Base-by-base conservation (phyloP, 2,888 invertebrate genomes). In the Aphodius sticticus region DNA sequence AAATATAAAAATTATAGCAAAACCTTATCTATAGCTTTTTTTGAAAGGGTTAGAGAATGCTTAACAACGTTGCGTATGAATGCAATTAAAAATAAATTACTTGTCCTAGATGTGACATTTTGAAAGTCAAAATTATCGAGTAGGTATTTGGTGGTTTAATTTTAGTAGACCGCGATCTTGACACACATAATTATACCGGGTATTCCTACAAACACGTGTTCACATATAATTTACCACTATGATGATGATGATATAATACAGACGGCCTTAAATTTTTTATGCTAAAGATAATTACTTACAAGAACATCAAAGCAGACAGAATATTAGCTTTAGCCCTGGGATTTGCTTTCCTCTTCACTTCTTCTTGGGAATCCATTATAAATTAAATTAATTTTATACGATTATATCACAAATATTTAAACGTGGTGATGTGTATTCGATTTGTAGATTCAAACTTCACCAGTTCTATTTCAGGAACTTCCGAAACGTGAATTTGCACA, bases 251-350 rank as follows among this genome's bases (percentile, higher is more conserved):
- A 4, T 37, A 16, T 37, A 15, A 70, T 77, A 2, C 26, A 71
- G 7, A 26, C n/a, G 70, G 37, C 26, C 12, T 53, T n/a, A 74
- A n/a, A 26, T 26, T n/a, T 72, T 14, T 37, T 2, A 6, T 69
- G 38, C 7, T 72, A 69, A 69, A 74, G 1, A 69, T 15, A 53
- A 69, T 26, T 76, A 90, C 92, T 91, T 88, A 95, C 94, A 93
- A 92, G 87, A 92, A 94, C 81, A 91, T 92, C 85, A 92, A 88
- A 82, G 92, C 91, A 6, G 94, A 94, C 53, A 95, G 83, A 35
- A 90, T 84, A 86, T 92, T 94, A 6, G 94, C 93, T 12, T 85
- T 91, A 84, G 93, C 92, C 81, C 92, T 90, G 6, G 94, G 94
- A 89, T 94, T 94, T 83, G 90, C 87, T 84, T 91, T 87, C 84